Percentiles rank a stretch among this genome's conserved stretches.
Conservation (phyloP, 2,113 vertebrate genomes). For the Ornithorhynchus anatinus region DNA sequence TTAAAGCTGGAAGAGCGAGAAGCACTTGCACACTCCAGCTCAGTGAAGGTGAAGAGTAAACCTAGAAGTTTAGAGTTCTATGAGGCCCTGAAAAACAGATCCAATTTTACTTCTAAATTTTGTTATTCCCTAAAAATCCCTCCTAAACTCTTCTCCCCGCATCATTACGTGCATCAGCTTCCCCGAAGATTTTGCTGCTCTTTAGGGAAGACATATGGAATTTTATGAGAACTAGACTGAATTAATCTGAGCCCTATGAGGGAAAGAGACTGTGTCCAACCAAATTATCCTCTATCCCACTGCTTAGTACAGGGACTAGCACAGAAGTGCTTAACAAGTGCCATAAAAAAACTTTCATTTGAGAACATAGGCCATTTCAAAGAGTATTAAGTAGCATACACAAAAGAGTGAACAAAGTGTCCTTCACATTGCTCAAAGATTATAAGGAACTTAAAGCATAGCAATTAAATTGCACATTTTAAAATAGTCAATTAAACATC, state of each 20-base stretch:
- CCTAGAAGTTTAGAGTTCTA: not conserved
- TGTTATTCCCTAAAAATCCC: not conserved
- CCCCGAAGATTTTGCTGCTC: not conserved
- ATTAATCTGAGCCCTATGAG: too few species aligned
- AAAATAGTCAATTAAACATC: not conserved
- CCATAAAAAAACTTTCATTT: too few species aligned
- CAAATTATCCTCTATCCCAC: too few species aligned
- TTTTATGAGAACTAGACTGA: not conserved
- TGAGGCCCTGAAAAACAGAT: not conserved
- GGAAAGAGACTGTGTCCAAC: too few species aligned
- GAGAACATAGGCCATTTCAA: too few species aligned
- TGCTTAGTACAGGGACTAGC: too few species aligned
- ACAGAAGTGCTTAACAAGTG: too few species aligned
- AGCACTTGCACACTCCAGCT: not conserved
- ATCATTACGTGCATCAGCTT: not conserved
- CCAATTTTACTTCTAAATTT: not conserved
- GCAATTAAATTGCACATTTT: too few species aligned
- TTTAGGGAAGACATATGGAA: not conserved
- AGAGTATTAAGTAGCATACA: not conserved
- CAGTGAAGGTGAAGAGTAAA: not conserved
- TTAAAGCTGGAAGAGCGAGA: not conserved
- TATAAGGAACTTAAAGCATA: not conserved
- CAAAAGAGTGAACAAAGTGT: not conserved
- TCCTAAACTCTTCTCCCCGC: not conserved
- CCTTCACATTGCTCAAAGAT: not conserved